Percentiles rank a stretch among this genome's conserved stretches.
Conservation (phyloP, 2,888 invertebrate species). For the Lasioglossum villosulum region DNA sequence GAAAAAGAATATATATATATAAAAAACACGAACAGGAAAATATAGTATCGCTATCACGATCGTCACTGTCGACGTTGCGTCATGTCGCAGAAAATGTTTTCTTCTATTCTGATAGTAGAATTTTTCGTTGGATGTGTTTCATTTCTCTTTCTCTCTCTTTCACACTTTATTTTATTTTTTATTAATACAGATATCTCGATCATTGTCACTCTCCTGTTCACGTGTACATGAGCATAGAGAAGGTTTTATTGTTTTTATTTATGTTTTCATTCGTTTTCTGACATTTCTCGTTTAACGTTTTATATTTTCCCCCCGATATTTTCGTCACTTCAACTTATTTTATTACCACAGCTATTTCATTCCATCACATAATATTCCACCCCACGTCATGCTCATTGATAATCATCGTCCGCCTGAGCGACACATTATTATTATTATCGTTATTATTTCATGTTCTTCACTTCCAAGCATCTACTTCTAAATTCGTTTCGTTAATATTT, state of each 20-base stretch:
- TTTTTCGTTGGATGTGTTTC: slow-evolving; percentile 26
- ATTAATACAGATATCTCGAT: slow-evolving; percentile 2
- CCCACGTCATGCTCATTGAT: slow-evolving; percentile 60
- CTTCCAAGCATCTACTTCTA: slow-evolving; percentile 79
- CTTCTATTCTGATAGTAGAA: slow-evolving; percentile 29
- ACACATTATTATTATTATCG: slow-evolving; percentile 43
- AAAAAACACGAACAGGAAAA: slow-evolving; percentile 15
- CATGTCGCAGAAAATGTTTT: slow-evolving; percentile 35
- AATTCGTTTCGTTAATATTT: slow-evolving; percentile 79
- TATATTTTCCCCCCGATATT: slow-evolving; percentile 63
- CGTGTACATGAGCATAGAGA: neutral
- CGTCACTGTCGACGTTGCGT: slow-evolving; percentile 44
- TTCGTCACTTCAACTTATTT: slow-evolving; percentile 74
- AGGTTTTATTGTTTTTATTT: slow-evolving; percentile 1
- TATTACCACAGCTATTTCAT: slow-evolving; percentile 76
- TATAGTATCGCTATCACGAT: slow-evolving; percentile 38
- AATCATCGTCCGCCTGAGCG: slow-evolving; percentile 60
- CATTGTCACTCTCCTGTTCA: slow-evolving; percentile 49
- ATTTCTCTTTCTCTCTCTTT: slow-evolving; percentile 7
- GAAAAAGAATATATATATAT: neutral
- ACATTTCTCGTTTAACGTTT: slow-evolving; percentile 58
- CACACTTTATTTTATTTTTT: slow-evolving; percentile 13
- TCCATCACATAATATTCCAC: slow-evolving; percentile 49
- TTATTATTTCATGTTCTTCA: slow-evolving; percentile 74
- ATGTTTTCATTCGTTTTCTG: slow-evolving; percentile 24